These are phyloP conservation scores for Drosophila punjabiensis DNA, from an alignment of 1,140 invertebrate species.

Conservation along the genomic window DNA sequence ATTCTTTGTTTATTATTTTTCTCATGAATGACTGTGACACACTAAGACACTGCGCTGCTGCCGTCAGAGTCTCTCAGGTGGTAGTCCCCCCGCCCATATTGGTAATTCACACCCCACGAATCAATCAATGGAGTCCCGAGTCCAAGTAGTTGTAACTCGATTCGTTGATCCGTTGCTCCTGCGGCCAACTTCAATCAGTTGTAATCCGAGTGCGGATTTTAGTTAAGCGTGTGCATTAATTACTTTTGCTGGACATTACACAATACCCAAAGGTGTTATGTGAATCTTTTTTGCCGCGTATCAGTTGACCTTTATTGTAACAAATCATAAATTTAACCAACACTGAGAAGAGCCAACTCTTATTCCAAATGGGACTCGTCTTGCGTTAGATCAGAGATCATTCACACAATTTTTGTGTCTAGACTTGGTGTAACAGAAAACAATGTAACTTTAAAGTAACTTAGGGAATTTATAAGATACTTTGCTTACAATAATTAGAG, in stretches of 20 bases:
- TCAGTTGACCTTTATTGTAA: constrained; percentile 22
- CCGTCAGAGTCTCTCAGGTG: constrained; percentile 23
- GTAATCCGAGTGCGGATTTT: constrained; percentile 35
- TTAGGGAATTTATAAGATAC: neutral
- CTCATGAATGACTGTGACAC: constrained; percentile 22
- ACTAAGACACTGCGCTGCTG: constrained; percentile 7
- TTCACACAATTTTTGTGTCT: neutral
- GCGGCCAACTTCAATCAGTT: constrained; percentile 10
- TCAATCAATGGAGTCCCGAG: constrained; percentile 7
- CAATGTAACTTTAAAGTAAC: neutral
- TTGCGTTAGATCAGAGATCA: neutral
- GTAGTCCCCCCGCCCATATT: neutral
- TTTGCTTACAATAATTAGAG: neutral
- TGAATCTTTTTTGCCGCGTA: neutral
- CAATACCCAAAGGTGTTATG: constrained; percentile 26
- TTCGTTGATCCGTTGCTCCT: constrained; percentile 11
- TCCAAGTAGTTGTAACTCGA: constrained; percentile 22
- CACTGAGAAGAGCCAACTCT: neutral
- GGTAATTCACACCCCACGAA: constrained; percentile 32
- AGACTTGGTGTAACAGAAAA: too few relatives aligned
- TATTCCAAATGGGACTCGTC: neutral
- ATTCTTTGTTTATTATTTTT: constrained; percentile 39
- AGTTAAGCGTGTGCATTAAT: constrained; percentile 29
- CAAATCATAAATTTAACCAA: constrained; percentile 33
- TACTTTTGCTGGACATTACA: constrained; percentile 21